Percentiles rank a stretch among this genome's conserved stretches.
Conservation (phyloP, 2,888 invertebrate species). For the Nemapogon koenigi region DNA sequence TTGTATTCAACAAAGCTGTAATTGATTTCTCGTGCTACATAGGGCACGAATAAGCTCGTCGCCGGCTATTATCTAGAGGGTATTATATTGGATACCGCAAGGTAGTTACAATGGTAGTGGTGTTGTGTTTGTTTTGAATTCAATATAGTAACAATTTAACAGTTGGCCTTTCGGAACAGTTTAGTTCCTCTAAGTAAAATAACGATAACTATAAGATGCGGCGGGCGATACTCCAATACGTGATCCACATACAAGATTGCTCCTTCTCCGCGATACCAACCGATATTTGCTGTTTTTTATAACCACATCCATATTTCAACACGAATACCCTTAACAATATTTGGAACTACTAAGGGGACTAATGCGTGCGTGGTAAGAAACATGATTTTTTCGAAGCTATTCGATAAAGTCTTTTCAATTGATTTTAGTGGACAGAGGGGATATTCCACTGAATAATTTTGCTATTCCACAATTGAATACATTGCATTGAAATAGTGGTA, state of each 20-base stretch:
- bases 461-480: slow-evolving; percentile 30
- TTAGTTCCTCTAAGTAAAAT: slow-evolving; percentile 26
- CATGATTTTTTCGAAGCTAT: slow-evolving; percentile 30
- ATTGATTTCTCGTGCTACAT: too few species aligned
- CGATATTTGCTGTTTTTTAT: slow-evolving; percentile 53
- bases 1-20: too few species aligned
- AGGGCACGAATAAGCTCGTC: too few species aligned
- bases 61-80: too few species aligned
- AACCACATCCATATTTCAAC: slow-evolving; percentile 57
- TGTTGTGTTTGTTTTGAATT: too few species aligned
- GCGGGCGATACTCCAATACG: slow-evolving; percentile 33
- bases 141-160: too few species aligned
- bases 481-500: too few species aligned
- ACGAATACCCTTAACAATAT: slow-evolving; percentile 48
- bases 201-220: slow-evolving; percentile 28
- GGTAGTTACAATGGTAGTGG: too few species aligned
- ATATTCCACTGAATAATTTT: slow-evolving; percentile 27
- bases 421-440: too few species aligned
- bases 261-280: slow-evolving; percentile 31
- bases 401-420: too few species aligned
- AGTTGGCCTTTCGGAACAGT: too few species aligned
- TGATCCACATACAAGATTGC: slow-evolving; percentile 35
- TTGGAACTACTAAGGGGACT: slow-evolving; percentile 45
- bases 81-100: too few species aligned
- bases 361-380: slow-evolving; percentile 52